phyloP scores from a whole-genome alignment of 2,888 invertebrate species.

The Diadromus collaris region DNA sequence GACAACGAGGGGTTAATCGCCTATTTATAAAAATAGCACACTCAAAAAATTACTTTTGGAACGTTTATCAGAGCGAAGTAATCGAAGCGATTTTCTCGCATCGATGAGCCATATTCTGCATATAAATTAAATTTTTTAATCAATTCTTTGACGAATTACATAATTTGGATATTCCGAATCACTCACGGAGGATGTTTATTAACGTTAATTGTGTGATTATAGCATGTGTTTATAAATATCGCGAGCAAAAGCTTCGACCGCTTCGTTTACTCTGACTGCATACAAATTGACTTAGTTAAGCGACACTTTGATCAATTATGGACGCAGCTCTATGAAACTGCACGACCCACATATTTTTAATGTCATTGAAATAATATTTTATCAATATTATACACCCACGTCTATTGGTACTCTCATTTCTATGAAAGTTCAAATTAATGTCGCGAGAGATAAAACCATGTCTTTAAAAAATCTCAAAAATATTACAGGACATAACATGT shows the following conservation, averaged over 20 bases:
- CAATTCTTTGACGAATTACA: neutral
- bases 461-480: neutral
- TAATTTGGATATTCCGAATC: neutral
- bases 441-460: neutral
- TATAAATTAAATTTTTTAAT: neutral
- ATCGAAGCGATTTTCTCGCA: neutral
- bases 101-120: neutral
- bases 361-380: neutral
- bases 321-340: neutral
- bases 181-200: neutral
- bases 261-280: constrained; percentile 5
- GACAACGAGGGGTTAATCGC: neutral
- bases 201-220: neutral
- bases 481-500: neutral
- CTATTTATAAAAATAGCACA: neutral
- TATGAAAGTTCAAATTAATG: neutral
- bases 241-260: neutral
- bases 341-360: neutral
- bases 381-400: neutral
- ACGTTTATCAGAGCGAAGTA: neutral
- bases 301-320: constrained; percentile 1
- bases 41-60: neutral
- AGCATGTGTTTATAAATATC: neutral
- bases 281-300: neutral
- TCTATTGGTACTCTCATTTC: neutral